phyloP scores from a whole-genome alignment of 2,888 invertebrate genomes.

The Aradus depressus region DNA sequence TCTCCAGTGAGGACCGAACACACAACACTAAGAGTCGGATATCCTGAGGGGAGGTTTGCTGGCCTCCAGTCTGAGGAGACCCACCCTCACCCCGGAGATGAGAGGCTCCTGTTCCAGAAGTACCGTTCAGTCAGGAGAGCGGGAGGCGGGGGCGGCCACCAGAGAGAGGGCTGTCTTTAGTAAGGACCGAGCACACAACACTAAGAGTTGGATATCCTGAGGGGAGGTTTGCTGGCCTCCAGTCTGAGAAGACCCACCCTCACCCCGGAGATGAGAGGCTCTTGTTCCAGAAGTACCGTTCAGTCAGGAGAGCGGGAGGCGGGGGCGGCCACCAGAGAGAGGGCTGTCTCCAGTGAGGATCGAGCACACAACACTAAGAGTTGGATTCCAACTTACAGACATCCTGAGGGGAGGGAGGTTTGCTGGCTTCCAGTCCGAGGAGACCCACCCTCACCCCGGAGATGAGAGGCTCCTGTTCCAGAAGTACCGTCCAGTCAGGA shows the following conservation, averaged over 20 bases:
- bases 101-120: slow-evolving; percentile 28
- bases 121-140: slow-evolving; percentile 24
- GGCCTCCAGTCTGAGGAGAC: slow-evolving; percentile 22
- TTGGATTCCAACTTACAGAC: too few relatives aligned
- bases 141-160: too few relatives aligned
- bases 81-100: slow-evolving; percentile 10
- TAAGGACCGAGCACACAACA: too few relatives aligned
- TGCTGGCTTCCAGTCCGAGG: slow-evolving; percentile 21
- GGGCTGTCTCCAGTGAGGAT: too few relatives aligned
- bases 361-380: too few relatives aligned
- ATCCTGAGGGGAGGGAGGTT: too few relatives aligned
- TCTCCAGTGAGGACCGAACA: slow-evolving; percentile 34
- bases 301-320: too few relatives aligned
- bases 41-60: too few relatives aligned
- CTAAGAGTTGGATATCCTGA: too few relatives aligned
- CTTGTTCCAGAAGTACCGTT: slow-evolving; percentile 28
- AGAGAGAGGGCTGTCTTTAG: too few relatives aligned
- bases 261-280: slow-evolving; percentile 6
- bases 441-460: slow-evolving; percentile 16
- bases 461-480: slow-evolving; percentile 27
- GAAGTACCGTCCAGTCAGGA: slow-evolving; percentile 23
- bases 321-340: too few relatives aligned
- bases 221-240: too few relatives aligned
- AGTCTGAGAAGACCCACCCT: slow-evolving; percentile 20
- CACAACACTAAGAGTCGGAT: slow-evolving; percentile 37